Base-by-base conservation (phyloP, 2,113 vertebrate species). In the Poicephalus gulielmi region DNA sequence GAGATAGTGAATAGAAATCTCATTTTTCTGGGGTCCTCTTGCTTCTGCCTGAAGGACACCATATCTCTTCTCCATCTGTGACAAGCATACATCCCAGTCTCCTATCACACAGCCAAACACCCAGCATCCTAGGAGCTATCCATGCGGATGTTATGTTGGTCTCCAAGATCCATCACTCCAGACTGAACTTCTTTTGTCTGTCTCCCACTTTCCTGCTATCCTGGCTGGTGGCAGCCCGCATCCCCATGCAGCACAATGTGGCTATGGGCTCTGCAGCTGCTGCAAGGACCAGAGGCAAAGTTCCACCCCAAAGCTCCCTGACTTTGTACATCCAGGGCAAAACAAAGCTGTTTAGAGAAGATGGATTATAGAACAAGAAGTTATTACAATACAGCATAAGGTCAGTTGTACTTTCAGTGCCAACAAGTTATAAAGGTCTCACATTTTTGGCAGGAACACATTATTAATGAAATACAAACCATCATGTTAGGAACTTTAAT, bases 381-480 rank as follows among this genome's bases (percentile, higher is more conserved):
- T 90, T 90, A 63, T 83, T 96, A 76, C 49, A 33, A 53, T 71
- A 28, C 82, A 77, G 79, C 63, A 77, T 71, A 81, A 93, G 88
- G 93, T 88, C 90, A 96, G 92, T 68, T 83, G 84, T 70, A 33
- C 64, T 95, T 92, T 33, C 55, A 66, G 49, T 13, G 85, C 86
- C 92, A 94, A 70, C 84, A 86, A 70, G 30, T 78, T 86, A 43
- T 39, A 37, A 74, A 88, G 85, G 85, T 92, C 83, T 92, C 64
- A 25, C 68, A 39, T 86, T 92, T 96, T 94, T 96, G 94, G 92
- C 96, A 92, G 79, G 68, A 92, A 7, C 60, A 18, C 64, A 43
- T 88, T 25, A 17, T 33, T 68, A 86, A 90, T 78, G 76, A 96
- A 95, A 96, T 5, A 75, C 50, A 95, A 93, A 71, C 76, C 88